A percentile compares a stretch with the other conserved stretches of the same genome.
These are phyloP conservation scores for Carduelis carduelis DNA, from an alignment of 2,797 vertebrate species.

Conservation along the genomic window DNA sequence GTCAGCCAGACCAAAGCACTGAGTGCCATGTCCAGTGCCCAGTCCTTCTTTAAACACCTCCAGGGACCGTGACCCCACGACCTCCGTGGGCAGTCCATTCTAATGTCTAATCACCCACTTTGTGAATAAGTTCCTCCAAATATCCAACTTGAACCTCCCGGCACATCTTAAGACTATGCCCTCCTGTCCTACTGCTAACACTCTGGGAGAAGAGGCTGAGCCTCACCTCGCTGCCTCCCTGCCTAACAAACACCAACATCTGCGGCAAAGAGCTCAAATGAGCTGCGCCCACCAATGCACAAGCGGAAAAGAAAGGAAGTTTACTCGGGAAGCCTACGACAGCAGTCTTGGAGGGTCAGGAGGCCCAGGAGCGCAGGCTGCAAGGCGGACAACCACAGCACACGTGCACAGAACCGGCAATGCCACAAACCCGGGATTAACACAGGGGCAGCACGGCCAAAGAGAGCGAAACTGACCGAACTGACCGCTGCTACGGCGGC, in stretches of 20 bases:
- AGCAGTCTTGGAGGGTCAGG: fast-evolving
- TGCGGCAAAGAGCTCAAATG: fast-evolving
- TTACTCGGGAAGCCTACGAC: neutral
- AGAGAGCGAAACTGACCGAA: fast-evolving
- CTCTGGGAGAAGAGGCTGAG: neutral
- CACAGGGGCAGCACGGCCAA: too few relatives aligned
- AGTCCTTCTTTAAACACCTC: neutral
- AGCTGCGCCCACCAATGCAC: neutral
- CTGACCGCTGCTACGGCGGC: fast-evolving
- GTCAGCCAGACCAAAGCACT: neutral
- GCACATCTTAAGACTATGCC: fast-evolving
- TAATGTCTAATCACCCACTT: fast-evolving
- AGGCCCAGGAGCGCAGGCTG: fast-evolving
- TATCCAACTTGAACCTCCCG: fast-evolving
- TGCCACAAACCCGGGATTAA: fast-evolving
- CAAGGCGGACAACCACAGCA: fast-evolving
- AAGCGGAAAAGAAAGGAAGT: neutral
- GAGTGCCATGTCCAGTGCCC: neutral
- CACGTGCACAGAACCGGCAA: fast-evolving
- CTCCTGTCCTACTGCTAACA: fast-evolving
- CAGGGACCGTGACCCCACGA: fast-evolving
- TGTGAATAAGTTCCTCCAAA: neutral
- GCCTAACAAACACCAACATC: neutral
- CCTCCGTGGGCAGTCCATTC: neutral
- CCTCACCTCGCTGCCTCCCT: neutral